phyloP scores from a whole-genome alignment of 2,113 vertebrate species.

The Sakesphorus luctuosus region DNA sequence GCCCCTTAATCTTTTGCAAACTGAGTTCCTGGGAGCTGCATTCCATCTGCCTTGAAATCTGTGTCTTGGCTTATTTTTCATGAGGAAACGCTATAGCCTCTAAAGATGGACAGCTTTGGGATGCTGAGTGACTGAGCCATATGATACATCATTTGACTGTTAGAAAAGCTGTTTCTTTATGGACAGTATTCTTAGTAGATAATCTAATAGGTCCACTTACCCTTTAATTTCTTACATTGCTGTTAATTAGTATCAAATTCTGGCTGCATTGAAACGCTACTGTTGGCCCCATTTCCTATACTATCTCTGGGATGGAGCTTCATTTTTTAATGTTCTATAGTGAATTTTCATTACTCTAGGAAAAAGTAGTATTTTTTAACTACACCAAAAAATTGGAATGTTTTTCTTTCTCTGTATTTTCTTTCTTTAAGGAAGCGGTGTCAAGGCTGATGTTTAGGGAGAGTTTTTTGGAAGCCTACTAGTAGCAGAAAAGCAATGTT shows the following conservation, averaged over 20 bases:
- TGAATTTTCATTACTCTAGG: neutral
- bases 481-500: neutral
- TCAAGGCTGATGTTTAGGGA: neutral
- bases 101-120: slow-evolving; percentile 45
- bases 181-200: slow-evolving; percentile 6
- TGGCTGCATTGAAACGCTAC: neutral
- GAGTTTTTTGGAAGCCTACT: neutral
- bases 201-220: slow-evolving; percentile 31
- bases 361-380: neutral
- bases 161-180: slow-evolving; percentile 26
- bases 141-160: slow-evolving; percentile 42
- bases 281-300: neutral
- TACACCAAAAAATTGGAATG: rapidly evolving
- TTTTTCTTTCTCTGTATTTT: neutral
- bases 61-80: slow-evolving; percentile 47
- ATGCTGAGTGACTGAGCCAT: slow-evolving; percentile 36
- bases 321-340: neutral
- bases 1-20: slow-evolving; percentile 38
- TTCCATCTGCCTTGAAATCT: slow-evolving; percentile 61
- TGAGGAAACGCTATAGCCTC: neutral
- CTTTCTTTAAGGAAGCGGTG: neutral
- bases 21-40: slow-evolving; percentile 1
- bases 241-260: slow-evolving; percentile 34
- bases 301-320: neutral
- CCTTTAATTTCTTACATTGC: slow-evolving; percentile 20